A percentile compares a stretch with the other conserved stretches of the same genome.
Evolutionary conservation across 2,113 vertebrate genomes (phyloP).

Genomic region (Eira barbara): DNA sequence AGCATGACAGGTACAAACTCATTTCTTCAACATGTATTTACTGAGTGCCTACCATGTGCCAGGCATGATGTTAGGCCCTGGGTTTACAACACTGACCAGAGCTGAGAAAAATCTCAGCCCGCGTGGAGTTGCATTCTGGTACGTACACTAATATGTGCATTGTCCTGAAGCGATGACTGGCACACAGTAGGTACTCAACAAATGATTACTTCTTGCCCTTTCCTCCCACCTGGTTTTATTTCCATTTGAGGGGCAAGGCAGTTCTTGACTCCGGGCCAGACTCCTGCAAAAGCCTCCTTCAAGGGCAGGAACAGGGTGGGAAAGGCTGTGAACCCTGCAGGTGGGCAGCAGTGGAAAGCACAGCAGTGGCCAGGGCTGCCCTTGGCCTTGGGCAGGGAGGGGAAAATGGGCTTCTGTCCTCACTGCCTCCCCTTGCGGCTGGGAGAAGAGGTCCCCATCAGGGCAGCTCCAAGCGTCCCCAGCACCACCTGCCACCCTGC

Average conservation of each 20-base stretch:
- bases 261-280: conserved; percentile 75
- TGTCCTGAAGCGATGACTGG: neutral
- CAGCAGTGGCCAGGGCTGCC: conserved; percentile 42
- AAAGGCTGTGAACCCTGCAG: neutral
- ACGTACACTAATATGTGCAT: rapidly evolving
- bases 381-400: neutral
- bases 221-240: neutral
- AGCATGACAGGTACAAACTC: neutral
- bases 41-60: neutral
- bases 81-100: neutral
- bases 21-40: neutral
- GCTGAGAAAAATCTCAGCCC: neutral
- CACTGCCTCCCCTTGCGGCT: neutral
- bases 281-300: conserved; percentile 64
- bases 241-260: neutral
- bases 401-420: neutral
- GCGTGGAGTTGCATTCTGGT: neutral
- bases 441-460: neutral
- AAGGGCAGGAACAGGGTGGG: neutral
- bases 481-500: neutral
- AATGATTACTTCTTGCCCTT: neutral
- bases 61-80: neutral
- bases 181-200: neutral
- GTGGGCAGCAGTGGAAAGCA: conserved; percentile 75
- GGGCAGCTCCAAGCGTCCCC: neutral